Conservation (phyloP, 2,113 vertebrate species). For the Cyprinodon brontotheroides region DNA sequence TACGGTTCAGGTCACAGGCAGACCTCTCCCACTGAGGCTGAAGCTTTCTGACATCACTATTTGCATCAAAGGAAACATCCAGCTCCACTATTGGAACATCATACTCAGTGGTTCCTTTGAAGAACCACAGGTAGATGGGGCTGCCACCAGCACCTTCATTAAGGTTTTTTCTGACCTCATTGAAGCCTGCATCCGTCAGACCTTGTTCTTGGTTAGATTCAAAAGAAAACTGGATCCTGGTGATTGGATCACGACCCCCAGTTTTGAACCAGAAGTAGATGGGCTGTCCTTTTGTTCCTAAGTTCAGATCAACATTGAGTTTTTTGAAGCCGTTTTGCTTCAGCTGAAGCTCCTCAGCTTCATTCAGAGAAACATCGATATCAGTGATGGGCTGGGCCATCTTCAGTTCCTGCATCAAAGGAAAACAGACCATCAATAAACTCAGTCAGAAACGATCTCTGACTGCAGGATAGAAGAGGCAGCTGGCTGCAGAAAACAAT, state of each 20-base stretch:
- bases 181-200: neutral
- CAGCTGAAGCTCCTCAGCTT: too few species aligned
- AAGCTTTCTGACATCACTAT: neutral
- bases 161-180: neutral
- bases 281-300: too few species aligned
- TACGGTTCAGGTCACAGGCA: neutral
- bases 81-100: neutral
- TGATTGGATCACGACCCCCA: neutral
- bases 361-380: too few species aligned
- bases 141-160: neutral
- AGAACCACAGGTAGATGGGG: neutral
- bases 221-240: constrained; percentile 2
- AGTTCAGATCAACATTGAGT: neutral
- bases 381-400: neutral
- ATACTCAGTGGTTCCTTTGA: neutral
- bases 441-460: too few species aligned
- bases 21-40: neutral
- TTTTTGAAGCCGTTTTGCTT: neutral
- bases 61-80: neutral
- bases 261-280: neutral
- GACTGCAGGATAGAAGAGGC: too few species aligned
- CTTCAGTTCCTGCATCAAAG: neutral
- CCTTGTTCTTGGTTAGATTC: neutral
- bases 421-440: too few species aligned
- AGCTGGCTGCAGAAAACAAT: too few species aligned